A percentile compares a stretch with the other conserved stretches of the same genome.
Conservation (phyloP, 2,797 vertebrate genomes). For the Leptoclinus maculatus region DNA sequence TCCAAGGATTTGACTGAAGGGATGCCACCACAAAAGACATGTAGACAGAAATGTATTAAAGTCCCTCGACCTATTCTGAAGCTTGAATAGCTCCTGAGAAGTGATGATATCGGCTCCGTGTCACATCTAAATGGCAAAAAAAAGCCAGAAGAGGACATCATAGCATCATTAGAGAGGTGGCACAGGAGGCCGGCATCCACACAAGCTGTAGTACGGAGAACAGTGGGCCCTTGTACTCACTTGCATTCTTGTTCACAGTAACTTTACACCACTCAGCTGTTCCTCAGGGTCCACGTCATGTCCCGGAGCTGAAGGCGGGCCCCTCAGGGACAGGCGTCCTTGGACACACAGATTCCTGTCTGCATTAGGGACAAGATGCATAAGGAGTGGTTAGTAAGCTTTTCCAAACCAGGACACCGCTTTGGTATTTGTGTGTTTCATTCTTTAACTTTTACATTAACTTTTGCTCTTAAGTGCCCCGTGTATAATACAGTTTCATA, state of each 20-base stretch:
- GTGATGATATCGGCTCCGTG: not conserved
- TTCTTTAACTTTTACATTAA: not conserved
- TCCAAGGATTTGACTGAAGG: not conserved
- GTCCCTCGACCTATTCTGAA: conserved; percentile 1
- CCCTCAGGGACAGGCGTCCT: conserved; percentile 41
- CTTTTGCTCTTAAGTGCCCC: not conserved
- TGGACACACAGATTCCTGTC: conserved; percentile 48
- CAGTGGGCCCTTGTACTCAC: conserved; percentile 67
- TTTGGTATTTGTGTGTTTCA: not conserved
- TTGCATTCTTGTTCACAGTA: conserved; percentile 72
- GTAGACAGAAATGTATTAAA: not conserved
- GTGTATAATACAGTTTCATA: not conserved
- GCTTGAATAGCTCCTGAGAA: not conserved
- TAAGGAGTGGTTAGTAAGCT: not conserved
- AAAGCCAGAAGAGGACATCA: not conserved
- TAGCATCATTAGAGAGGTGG: conserved; percentile 28
- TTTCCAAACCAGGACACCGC: not conserved
- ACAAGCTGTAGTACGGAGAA: conserved; percentile 41
- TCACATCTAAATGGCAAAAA: conserved; percentile 14
- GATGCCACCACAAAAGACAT: not conserved
- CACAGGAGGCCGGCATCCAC: conserved; percentile 33
- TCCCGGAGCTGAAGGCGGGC: conserved; percentile 44
- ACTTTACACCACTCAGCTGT: conserved; percentile 81
- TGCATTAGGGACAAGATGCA: conserved; percentile 37
- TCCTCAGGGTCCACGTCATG: conserved; percentile 50